Percentiles rank a stretch among this genome's conserved stretches.
Conservation (phyloP, 2,797 vertebrate species). For the Eleutherodactylus coqui region DNA sequence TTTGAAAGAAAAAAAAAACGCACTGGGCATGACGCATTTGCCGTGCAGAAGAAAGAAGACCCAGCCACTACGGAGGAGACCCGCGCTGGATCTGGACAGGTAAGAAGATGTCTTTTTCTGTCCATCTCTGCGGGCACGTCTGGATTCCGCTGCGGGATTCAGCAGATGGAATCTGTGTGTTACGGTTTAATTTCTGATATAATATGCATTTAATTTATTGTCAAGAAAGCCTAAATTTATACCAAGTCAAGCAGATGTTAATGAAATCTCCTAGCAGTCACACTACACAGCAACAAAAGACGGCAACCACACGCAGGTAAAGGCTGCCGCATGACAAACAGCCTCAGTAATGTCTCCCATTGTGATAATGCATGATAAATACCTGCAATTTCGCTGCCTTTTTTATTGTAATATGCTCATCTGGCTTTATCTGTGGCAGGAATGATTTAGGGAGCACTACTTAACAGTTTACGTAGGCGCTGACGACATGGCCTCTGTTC, state of each 20-base stretch:
- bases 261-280: constrained; percentile 9
- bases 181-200: neutral
- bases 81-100: no score
- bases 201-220: neutral
- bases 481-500: constrained; percentile 16
- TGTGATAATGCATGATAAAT: constrained; percentile 1
- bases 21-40: no score
- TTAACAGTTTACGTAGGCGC: neutral
- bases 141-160: no score
- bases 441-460: constrained; percentile 16
- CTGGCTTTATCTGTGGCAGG: neutral
- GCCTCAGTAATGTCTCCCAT: constrained; percentile 6
- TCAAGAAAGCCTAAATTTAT: neutral
- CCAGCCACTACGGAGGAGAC: no score
- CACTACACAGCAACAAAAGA: neutral
- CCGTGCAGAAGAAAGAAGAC: no score
- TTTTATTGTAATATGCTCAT: neutral
- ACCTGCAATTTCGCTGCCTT: neutral
- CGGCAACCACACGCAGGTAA: neutral
- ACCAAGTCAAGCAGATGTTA: neutral
- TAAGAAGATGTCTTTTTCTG: no score
- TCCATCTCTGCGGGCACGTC: no score
- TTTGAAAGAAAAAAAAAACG: no score
- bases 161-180: no score
- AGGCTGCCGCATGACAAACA: constrained; percentile 25